Conservation (phyloP, 2,113 vertebrate genomes). For the Seriola dumerili region DNA sequence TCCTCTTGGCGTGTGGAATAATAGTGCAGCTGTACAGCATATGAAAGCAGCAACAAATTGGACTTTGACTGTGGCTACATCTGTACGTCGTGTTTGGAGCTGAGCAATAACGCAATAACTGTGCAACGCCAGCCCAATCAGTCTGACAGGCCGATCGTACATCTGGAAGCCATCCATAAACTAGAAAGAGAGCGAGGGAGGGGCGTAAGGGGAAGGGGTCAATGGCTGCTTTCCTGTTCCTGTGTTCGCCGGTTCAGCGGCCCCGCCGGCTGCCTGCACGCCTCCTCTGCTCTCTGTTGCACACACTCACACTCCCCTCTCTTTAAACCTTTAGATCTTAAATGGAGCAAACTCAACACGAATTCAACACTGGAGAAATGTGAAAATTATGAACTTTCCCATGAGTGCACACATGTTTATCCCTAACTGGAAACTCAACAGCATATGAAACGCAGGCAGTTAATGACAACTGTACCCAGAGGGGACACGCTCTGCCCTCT, state of each 20-base stretch:
- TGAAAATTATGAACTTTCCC: constrained; percentile 65
- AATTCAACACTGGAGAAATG: constrained; percentile 50
- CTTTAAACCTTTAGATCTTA: constrained; percentile 37
- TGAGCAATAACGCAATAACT: constrained; percentile 42
- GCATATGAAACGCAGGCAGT: constrained; percentile 72
- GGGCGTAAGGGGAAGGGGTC: constrained; percentile 65
- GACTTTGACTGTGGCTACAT: constrained; percentile 53
- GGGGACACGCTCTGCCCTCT: constrained; percentile 55
- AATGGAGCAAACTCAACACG: constrained; percentile 57
- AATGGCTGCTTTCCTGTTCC: constrained; percentile 76
- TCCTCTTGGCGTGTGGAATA: constrained; percentile 40
- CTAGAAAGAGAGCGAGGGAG: constrained; percentile 49
- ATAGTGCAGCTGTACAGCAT: constrained; percentile 52
- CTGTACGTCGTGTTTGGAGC: constrained; percentile 46
- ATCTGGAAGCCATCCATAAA: constrained; percentile 81
- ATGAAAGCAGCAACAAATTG: constrained; percentile 61
- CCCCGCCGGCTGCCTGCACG: constrained; percentile 45
- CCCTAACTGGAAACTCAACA: constrained; percentile 63
- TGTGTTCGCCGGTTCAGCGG: constrained; percentile 69
- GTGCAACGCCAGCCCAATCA: constrained; percentile 54
- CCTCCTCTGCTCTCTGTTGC: constrained; percentile 25
- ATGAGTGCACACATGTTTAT: constrained; percentile 69
- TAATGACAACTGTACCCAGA: constrained; percentile 73
- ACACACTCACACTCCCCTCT: constrained; percentile 28
- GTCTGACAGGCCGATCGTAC: constrained; percentile 65